phyloP scores from a whole-genome alignment of 2,888 invertebrate species.

The Pachymerium ferrugineum region DNA sequence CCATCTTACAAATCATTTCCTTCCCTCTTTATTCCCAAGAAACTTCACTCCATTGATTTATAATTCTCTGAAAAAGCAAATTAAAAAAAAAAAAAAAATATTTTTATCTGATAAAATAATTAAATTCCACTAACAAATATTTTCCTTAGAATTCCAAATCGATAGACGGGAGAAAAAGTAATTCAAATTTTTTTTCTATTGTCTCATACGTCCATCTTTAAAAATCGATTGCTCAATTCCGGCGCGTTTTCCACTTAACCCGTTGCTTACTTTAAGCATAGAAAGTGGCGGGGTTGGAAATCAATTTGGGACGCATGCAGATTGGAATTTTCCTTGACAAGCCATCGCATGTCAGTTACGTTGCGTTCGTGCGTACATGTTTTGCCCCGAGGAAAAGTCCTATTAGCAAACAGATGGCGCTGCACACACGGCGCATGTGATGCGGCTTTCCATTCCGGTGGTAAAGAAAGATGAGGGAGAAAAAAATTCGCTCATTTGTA shows the following conservation, averaged over 20 bases:
- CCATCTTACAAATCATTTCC: too few species aligned
- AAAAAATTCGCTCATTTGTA: background rate
- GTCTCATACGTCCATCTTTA: background rate
- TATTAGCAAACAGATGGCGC: constrained; percentile 17
- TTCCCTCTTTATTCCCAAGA: too few species aligned
- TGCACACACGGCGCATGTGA: background rate
- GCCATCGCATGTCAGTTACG: constrained; percentile 9
- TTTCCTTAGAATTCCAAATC: too few species aligned
- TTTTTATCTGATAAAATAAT: too few species aligned
- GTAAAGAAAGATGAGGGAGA: background rate
- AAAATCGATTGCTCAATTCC: constrained; percentile 11
- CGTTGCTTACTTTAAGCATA: constrained; percentile 10
- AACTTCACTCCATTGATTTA: too few species aligned
- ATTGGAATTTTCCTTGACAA: constrained; percentile 10
- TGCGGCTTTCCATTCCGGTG: background rate
- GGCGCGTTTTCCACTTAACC: background rate
- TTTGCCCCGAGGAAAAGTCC: background rate
- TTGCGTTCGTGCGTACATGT: background rate
- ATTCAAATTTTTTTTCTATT: too few species aligned
- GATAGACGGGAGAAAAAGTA: too few species aligned
- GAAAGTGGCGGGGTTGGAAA: constrained; percentile 1
- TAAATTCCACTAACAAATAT: too few species aligned
- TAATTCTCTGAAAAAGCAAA: too few species aligned
- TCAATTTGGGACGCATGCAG: constrained; percentile 10
- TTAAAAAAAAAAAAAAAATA: too few species aligned